Evolutionary conservation across 2,113 vertebrate genomes (phyloP), one percentile per base, ranked within the genome.

Genomic region (Myotis davidii): DNA sequence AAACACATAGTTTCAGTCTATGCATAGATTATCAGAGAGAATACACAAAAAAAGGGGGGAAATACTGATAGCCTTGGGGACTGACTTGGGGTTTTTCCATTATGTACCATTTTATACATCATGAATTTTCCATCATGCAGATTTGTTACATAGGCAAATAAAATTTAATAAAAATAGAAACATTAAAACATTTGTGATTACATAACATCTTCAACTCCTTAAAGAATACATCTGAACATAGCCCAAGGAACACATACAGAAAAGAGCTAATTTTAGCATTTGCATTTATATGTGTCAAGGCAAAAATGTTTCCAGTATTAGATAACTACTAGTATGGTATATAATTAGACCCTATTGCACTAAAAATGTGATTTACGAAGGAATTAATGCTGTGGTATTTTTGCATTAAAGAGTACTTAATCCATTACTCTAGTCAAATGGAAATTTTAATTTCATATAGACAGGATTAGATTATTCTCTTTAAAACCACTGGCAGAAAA

Each of bases 251-350:
- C 95, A 79, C 1, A 12, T 1, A 83, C 0, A 96, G 85, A 74
- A 32, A 84, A 94, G 92, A 74, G 56, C 73, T 86, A 70, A 17
- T 92, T 94, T 90, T 95, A 97, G 52, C 54, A 69, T 0, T 0
- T 34, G 69, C 18, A n/a, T 84, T 96, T 94, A 92, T 65, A 85
- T 87, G 84, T 96, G 70, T 85, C 81, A 90, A 78, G 78, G 50
- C 69, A 42, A 98, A 91, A 76, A 95, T 65, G 6, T 74, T 45
- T 93, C 67, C 34, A 48, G 88, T 97, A 96, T 91, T 94, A 85
- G 12, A 64, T 2, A 90, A 29, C 42, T 89, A 92, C 54, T 93
- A 70, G 13, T 91, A 84, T 42, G 23, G 48, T 64, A 81, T 39
- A 9, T 45, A 94, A 70, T 74, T 85, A n/a, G 34, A 87, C 13